phyloP scores from a whole-genome alignment of 2,797 vertebrate genomes.

The Poliocrania exsul region DNA sequence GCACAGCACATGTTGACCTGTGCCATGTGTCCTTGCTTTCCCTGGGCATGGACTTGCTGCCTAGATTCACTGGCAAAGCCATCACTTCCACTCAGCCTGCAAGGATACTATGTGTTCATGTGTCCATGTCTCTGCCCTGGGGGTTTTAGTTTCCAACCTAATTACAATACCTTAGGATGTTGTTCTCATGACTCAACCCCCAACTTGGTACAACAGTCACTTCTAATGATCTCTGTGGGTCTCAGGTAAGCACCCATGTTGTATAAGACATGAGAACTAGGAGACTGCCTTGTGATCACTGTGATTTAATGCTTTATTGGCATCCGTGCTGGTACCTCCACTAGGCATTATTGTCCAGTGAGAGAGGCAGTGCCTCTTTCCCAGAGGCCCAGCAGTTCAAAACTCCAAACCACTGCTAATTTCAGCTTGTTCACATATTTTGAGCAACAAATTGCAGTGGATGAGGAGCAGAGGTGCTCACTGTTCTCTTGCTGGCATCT shows the following conservation, averaged over 20 bases:
- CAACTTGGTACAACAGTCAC: neutral
- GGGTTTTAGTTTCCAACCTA: neutral
- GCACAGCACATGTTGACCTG: neutral
- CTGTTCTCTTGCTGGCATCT: neutral
- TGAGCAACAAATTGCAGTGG: neutral
- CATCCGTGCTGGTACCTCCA: neutral
- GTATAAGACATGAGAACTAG: neutral
- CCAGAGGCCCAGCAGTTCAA: neutral
- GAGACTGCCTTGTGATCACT: neutral
- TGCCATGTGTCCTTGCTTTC: neutral
- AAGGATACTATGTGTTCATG: fast-evolving
- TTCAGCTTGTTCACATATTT: neutral
- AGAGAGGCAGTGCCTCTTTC: neutral
- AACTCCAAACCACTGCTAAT: neutral
- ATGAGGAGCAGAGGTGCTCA: neutral
- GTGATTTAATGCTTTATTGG: neutral
- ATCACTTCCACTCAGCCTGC: neutral
- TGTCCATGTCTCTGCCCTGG: too few relatives aligned
- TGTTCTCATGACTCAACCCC: neutral
- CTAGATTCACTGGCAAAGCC: neutral
- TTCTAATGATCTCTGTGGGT: neutral
- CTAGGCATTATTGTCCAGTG: neutral
- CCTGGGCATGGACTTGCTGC: neutral
- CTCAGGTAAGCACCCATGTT: fast-evolving
- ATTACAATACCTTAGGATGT: neutral